phyloP scores from a whole-genome alignment of 2,797 vertebrate species.

The Spatula versicolor region DNA sequence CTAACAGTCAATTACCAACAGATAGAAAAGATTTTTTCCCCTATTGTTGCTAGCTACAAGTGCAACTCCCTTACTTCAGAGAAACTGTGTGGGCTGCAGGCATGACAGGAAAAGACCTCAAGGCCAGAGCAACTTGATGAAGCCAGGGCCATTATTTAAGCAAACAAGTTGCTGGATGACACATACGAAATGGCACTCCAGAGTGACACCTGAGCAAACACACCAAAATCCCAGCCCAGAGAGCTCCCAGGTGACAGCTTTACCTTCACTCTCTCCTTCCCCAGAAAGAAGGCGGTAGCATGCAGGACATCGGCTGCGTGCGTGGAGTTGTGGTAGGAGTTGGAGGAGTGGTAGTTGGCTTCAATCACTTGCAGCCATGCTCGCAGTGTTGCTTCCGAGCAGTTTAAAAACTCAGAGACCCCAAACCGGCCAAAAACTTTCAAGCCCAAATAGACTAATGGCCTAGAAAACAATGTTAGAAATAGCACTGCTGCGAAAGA shows the following conservation, averaged over 20 bases:
- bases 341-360: constrained; percentile 84
- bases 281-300: constrained; percentile 82
- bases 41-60: background rate
- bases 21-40: background rate
- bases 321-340: constrained; percentile 85
- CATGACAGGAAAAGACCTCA: background rate
- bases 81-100: background rate
- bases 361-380: constrained; percentile 86
- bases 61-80: background rate
- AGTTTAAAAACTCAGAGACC: constrained; percentile 82
- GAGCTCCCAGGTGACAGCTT: background rate
- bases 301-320: constrained; percentile 83
- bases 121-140: background rate
- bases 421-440: constrained; percentile 83
- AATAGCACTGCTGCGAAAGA: background rate
- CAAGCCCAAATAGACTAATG: constrained; percentile 82
- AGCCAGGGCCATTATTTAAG: background rate
- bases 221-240: background rate
- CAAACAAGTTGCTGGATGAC: background rate
- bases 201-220: background rate
- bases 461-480: constrained; percentile 72
- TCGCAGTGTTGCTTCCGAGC: constrained; percentile 79
- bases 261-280: constrained; percentile 86
- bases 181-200: background rate
- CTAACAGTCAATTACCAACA: background rate